phyloP scores from a whole-genome alignment of 2,888 invertebrate species.

The Xanthorhoe spadicearia region DNA sequence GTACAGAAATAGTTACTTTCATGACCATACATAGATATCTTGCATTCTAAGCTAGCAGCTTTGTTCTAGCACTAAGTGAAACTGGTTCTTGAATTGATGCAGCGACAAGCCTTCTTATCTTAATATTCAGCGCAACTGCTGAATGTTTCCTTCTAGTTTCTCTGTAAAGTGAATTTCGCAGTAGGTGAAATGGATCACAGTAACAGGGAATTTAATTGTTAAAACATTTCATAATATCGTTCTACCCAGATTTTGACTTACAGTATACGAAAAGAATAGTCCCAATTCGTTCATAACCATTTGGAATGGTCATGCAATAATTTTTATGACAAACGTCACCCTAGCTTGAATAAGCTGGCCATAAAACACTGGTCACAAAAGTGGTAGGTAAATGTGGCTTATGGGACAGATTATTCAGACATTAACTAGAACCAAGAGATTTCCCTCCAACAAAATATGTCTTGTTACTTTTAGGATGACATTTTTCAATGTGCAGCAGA shows the following conservation, averaged over 20 bases:
- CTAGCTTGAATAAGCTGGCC: constrained; percentile 35
- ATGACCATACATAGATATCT: constrained; percentile 13
- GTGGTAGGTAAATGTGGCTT: constrained; percentile 47
- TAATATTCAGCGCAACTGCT: no score
- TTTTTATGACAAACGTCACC: constrained; percentile 44
- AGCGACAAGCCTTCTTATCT: no score
- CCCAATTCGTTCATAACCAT: constrained; percentile 8
- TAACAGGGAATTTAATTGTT: no score
- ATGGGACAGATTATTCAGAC: constrained; percentile 44
- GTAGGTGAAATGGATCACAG: no score
- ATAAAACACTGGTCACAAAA: constrained; percentile 39
- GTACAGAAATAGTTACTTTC: constrained; percentile 29
- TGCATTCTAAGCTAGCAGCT: not conserved
- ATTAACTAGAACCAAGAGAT: not conserved
- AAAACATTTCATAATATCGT: no score
- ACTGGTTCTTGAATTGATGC: not conserved
- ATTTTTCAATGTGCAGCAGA: no score
- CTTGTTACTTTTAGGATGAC: no score
- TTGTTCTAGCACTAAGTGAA: not conserved
- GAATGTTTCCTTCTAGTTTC: no score
- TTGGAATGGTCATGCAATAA: constrained; percentile 39
- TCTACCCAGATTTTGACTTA: not conserved
- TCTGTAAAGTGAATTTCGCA: no score
- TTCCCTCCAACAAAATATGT: not conserved
- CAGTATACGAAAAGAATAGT: not conserved